These are phyloP conservation scores for Poecile atricapillus DNA, from an alignment of 2,113 vertebrate genomes.

Conservation along the genomic window DNA sequence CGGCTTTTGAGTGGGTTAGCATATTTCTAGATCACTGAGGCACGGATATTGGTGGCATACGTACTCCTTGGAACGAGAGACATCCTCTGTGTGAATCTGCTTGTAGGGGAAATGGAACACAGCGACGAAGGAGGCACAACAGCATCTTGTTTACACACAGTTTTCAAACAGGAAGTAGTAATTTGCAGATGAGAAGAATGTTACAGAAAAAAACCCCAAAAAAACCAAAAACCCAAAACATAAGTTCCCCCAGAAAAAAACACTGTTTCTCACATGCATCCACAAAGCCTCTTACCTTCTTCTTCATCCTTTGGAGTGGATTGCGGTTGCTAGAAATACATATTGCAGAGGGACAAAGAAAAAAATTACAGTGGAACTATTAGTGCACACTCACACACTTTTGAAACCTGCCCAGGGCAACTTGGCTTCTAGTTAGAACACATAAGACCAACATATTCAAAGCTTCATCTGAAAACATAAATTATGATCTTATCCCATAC, in stretches of 20 bases:
- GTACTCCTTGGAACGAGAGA: neutral
- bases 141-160: neutral
- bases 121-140: neutral
- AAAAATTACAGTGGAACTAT: neutral
- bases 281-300: neutral
- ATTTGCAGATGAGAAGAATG: neutral
- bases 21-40: neutral
- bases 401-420: neutral
- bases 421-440: neutral
- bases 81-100: neutral
- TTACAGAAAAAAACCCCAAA: neutral
- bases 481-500: neutral
- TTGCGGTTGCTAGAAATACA: neutral
- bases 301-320: neutral
- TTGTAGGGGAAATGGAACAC: neutral
- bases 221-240: neutral
- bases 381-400: neutral
- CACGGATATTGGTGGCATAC: neutral
- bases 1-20: neutral
- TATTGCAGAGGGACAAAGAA: neutral
- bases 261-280: neutral
- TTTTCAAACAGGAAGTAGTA: neutral
- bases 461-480: conserved; percentile 10
- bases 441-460: neutral
- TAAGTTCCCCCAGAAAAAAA: neutral